phyloP scores from a whole-genome alignment of 2,888 invertebrate genomes.

The Leistus spinibarbis region DNA sequence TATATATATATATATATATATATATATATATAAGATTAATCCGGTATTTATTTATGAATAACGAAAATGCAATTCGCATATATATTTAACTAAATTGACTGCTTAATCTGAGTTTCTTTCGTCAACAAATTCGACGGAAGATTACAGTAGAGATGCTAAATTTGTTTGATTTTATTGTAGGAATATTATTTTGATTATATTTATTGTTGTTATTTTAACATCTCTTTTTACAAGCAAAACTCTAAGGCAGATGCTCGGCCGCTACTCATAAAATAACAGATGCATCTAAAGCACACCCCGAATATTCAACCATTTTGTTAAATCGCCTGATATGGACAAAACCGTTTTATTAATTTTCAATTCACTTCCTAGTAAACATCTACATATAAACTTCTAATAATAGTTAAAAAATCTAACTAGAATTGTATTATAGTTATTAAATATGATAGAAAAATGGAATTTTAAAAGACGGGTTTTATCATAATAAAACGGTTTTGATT shows the following conservation, averaged over 20 bases:
- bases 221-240: slow-evolving; percentile 18
- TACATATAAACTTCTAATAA: background rate
- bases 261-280: slow-evolving; percentile 38
- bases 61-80: background rate
- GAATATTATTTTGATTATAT: background rate
- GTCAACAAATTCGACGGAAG: background rate
- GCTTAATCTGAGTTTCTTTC: background rate
- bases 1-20: no score
- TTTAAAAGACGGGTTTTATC: background rate
- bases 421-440: background rate
- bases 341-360: background rate
- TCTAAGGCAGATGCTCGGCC: slow-evolving; percentile 25
- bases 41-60: no score
- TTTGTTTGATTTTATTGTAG: background rate
- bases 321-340: background rate
- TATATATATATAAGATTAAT: no score
- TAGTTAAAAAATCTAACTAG: background rate
- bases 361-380: background rate
- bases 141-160: slow-evolving; percentile 1
- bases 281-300: slow-evolving; percentile 17
- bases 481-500: background rate
- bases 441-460: background rate
- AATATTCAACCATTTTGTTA: background rate
- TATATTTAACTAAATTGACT: background rate
- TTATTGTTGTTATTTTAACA: background rate